These are phyloP conservation scores for Gymnobelideus leadbeateri DNA, from an alignment of 2,113 vertebrate genomes.

Conservation along the genomic window DNA sequence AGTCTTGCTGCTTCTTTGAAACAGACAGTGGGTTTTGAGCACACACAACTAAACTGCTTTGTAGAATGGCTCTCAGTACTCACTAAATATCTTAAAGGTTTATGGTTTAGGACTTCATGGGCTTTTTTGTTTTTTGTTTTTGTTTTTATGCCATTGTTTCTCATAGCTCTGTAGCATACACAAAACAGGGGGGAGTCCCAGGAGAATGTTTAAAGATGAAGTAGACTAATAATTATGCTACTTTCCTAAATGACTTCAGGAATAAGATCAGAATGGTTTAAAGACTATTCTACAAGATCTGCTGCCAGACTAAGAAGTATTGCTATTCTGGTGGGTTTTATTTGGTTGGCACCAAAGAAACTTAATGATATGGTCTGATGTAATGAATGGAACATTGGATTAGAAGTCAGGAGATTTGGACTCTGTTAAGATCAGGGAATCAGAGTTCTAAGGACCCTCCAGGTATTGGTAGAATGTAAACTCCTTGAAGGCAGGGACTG, in stretches of 20 bases:
- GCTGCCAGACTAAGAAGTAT: neutral
- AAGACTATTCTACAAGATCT: neutral
- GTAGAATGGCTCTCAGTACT: neutral
- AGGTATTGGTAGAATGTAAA: neutral
- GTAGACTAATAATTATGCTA: accelerated
- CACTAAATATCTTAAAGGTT: neutral
- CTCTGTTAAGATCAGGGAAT: neutral
- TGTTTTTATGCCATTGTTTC: neutral
- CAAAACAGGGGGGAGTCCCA: neutral
- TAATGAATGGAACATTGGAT: neutral
- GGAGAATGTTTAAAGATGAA: neutral
- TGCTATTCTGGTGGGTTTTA: neutral
- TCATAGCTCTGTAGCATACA: neutral
- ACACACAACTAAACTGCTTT: neutral
- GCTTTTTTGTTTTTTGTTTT: neutral
- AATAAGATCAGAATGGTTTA: neutral
- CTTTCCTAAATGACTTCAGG: neutral
- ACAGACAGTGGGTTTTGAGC: neutral
- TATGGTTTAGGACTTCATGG: neutral
- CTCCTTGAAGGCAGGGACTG: neutral
- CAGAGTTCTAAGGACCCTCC: neutral
- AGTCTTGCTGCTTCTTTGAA: neutral
- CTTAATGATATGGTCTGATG: neutral
- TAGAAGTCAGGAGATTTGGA: neutral
- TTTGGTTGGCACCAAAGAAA: constrained; percentile 5